A percentile compares a stretch with the other conserved stretches of the same genome.
Conservation (phyloP, 2,797 vertebrate species). For the Nothura maculosa region DNA sequence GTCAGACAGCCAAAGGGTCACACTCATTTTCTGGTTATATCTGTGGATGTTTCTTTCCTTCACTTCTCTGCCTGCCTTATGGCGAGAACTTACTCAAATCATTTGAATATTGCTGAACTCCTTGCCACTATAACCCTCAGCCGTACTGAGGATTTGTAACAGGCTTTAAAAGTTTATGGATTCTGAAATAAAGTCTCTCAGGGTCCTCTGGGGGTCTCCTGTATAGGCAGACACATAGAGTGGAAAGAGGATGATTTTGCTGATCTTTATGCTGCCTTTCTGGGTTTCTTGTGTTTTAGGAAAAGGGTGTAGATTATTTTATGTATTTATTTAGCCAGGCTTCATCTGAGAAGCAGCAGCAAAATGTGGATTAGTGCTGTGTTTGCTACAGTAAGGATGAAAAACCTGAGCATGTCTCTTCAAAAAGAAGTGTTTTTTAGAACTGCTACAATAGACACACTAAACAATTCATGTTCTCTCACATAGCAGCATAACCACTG, state of each 20-base stretch:
- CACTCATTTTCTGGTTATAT: not conserved
- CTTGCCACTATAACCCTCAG: not conserved
- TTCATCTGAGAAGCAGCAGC: not conserved
- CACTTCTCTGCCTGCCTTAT: not conserved
- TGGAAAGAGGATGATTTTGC: not conserved
- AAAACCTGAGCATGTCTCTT: not conserved
- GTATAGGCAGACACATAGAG: not conserved
- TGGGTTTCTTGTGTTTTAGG: not conserved
- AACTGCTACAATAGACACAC: not conserved
- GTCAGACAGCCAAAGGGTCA: not conserved
- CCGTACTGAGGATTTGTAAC: not conserved
- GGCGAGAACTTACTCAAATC: not conserved
- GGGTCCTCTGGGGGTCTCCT: not conserved
- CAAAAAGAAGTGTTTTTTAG: fast-evolving
- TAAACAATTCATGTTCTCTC: not conserved
- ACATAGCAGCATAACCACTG: not conserved
- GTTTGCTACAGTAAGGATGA: not conserved
- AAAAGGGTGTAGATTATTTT: fast-evolving
- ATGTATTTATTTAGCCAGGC: not conserved
- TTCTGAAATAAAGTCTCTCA: not conserved
- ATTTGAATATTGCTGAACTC: not conserved
- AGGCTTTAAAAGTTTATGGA: not conserved
- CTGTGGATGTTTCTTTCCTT: not conserved
- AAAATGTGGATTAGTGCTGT: not conserved
- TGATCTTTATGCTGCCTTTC: not conserved